Evolutionary conservation across 2,113 vertebrate species (phyloP), one percentile per base, ranked within the genome.

Genomic region (Nannobrachium achirus): DNA sequence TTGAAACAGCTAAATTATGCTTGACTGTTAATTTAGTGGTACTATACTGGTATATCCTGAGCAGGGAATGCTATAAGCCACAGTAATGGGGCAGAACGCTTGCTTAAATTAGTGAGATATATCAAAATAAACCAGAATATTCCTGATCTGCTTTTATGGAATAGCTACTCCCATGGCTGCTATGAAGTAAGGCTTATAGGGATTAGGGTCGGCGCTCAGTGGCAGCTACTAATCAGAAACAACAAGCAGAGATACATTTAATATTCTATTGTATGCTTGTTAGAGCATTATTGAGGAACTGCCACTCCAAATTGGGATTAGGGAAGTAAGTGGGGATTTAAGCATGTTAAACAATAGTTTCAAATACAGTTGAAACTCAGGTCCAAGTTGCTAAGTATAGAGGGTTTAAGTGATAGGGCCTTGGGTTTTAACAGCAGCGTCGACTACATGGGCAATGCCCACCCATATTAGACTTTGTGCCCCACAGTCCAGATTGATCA

Each of bases 161-260:
- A 33, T 33, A n/a, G n/a, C n/a, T n/a, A 33, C 25, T 33, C 25
- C 25, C 25, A 5, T 73, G 50, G 66, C 20, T 46, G 69, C 82
- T 62, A 61, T 49, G 62, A 72, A 72, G 83, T 75, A 44, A 53
- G 72, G 74, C 66, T 85, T 84, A 84, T 78, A 25, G 71, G 86
- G 88, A 89, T 91, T 88, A 91, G 51, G 63, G 80, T 75, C 80
- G 73, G 68, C 79, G 82, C 87, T 87, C 83, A 84, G 83, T 86
- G 85, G 84, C 85, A 82, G 80, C 75, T 33, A 33, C 25, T 85
- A 79, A 85, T 86, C 80, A 77, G 82, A 84, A 86, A 86, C 81
- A 79, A 87, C 80, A 79, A 84, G 81, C 69, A 67, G 77, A 3
- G 3, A 79, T 76, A 70, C 70, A 81, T 82, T 85, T 73, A 85